phyloP scores from a whole-genome alignment of 2,888 invertebrate species.

The Epinotia bilunana region DNA sequence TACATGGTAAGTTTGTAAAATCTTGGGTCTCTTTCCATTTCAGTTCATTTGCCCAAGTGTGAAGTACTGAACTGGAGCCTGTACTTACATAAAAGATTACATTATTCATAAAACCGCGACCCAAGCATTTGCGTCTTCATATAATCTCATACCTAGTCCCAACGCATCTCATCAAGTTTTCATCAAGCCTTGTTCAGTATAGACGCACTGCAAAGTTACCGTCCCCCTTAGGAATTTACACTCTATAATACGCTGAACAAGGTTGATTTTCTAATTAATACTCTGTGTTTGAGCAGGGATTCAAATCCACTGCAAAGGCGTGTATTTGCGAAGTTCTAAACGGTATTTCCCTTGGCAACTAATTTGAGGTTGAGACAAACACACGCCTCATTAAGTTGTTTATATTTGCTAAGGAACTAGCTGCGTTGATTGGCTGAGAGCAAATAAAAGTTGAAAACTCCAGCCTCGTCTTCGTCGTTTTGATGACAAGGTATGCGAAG shows the following conservation, averaged over 20 bases:
- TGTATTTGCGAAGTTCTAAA: slow-evolving; percentile 36
- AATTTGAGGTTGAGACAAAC: slow-evolving; percentile 65
- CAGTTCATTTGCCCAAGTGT: background rate
- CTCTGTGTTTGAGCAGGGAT: background rate
- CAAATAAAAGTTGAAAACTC: slow-evolving; percentile 40
- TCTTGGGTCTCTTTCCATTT: background rate
- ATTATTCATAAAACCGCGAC: slow-evolving; percentile 9
- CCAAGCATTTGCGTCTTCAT: slow-evolving; percentile 1
- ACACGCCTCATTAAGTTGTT: slow-evolving; percentile 69
- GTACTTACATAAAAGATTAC: background rate
- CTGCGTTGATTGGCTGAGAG: slow-evolving; percentile 41
- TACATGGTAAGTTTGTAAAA: background rate
- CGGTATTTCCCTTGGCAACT: slow-evolving; percentile 53
- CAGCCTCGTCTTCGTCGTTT: slow-evolving; percentile 5
- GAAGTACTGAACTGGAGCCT: background rate
- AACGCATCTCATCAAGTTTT: slow-evolving; percentile 22
- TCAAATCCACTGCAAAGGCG: slow-evolving; percentile 34
- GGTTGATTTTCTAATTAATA: background rate
- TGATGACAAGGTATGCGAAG: slow-evolving; percentile 9
- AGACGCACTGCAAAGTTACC: slow-evolving; percentile 3
- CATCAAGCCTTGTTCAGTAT: background rate
- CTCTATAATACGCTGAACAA: background rate
- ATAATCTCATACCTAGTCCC: slow-evolving; percentile 11
- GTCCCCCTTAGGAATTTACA: background rate
- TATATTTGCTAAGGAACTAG: slow-evolving; percentile 58